These are phyloP conservation scores for Melinaea menophilus DNA, from an alignment of 2,888 invertebrate genomes.

Conservation along the genomic window DNA sequence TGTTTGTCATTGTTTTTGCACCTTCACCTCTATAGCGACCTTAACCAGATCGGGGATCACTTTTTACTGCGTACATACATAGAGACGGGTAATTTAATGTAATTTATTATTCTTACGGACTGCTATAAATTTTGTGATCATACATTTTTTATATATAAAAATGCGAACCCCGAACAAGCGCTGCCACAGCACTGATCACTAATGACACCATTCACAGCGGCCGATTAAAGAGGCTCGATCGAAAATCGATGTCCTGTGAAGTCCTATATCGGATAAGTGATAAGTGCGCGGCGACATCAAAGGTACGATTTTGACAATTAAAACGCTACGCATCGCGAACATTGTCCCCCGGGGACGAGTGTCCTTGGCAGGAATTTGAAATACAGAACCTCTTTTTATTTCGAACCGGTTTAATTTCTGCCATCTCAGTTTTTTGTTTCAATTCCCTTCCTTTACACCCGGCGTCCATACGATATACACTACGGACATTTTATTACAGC, in stretches of 20 bases:
- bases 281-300: slow-evolving; percentile 59
- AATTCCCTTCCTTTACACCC: slow-evolving; percentile 29
- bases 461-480: neutral
- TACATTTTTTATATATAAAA: slow-evolving; percentile 17
- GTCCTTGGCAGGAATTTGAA: slow-evolving; percentile 72
- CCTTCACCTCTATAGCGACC: slow-evolving; percentile 16
- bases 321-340: slow-evolving; percentile 67
- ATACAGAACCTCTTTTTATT: slow-evolving; percentile 50
- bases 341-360: slow-evolving; percentile 53
- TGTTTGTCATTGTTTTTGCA: slow-evolving; percentile 21
- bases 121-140: slow-evolving; percentile 24
- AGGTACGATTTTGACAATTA: slow-evolving; percentile 74
- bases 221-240: slow-evolving; percentile 39
- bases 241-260: slow-evolving; percentile 46
- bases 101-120: slow-evolving; percentile 16
- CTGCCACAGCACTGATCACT: slow-evolving; percentile 27
- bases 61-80: slow-evolving; percentile 6
- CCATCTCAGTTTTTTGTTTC: slow-evolving; percentile 38
- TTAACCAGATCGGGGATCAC: slow-evolving; percentile 16
- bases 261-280: slow-evolving; percentile 40
- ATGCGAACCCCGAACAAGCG: slow-evolving; percentile 23
- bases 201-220: slow-evolving; percentile 32
- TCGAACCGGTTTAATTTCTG: slow-evolving; percentile 61
- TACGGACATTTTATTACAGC: neutral
- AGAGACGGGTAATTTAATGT: slow-evolving; percentile 7